phyloP scores from a whole-genome alignment of 1,140 invertebrate species.

The Drosophila littoralis region DNA sequence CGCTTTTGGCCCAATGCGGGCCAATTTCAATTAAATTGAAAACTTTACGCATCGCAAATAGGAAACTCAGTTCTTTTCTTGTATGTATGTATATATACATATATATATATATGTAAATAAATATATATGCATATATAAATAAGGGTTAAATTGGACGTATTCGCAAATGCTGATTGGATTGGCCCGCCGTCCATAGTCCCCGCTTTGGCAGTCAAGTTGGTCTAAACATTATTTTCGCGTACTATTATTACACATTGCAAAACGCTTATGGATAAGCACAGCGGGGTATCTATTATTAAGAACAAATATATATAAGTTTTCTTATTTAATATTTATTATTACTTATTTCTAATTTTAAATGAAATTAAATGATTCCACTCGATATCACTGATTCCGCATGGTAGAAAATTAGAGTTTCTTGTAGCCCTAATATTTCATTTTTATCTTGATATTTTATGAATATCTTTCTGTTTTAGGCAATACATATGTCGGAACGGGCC shows the following conservation, averaged over 20 bases:
- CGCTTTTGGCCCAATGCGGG: constrained; percentile 55
- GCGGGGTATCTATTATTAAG: no score
- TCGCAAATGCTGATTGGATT: constrained; percentile 18
- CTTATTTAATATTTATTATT: background rate
- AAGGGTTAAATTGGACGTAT: constrained; percentile 7
- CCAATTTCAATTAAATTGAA: constrained; percentile 71
- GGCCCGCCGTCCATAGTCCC: background rate
- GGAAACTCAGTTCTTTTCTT: background rate
- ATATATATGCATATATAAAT: background rate
- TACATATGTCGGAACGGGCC: no score
- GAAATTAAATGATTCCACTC: background rate
- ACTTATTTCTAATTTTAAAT: background rate
- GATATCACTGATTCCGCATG: no score
- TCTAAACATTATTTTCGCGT: constrained; percentile 28
- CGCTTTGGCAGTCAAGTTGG: constrained; percentile 18
- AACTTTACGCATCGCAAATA: constrained; percentile 41
- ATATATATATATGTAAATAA: background rate
- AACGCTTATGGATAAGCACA: background rate
- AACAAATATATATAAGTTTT: background rate
- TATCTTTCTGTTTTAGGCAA: background rate
- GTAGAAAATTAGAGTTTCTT: no score
- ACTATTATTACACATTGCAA: constrained; percentile 33
- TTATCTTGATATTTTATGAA: background rate
- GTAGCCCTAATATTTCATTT: no score
- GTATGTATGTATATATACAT: no score